These are phyloP conservation scores for Denticeps clupeoides DNA, from an alignment of 2,797 vertebrate genomes.

Conservation along the genomic window DNA sequence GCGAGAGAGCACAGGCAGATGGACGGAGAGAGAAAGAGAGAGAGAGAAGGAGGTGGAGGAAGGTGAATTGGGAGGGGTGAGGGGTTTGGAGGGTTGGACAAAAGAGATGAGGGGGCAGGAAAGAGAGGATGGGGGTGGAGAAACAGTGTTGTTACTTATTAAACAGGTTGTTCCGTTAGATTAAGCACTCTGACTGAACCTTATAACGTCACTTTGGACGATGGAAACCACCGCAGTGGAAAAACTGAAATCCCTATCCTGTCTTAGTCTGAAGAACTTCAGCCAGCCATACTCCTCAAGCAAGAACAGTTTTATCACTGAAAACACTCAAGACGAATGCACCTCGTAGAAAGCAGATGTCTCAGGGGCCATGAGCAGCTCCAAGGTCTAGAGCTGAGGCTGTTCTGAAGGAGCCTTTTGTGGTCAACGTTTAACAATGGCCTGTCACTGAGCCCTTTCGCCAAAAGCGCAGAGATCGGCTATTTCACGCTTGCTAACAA, in stretches of 20 bases:
- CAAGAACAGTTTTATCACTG: neutral
- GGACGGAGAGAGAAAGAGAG: neutral
- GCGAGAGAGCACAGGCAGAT: neutral
- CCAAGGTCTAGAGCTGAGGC: conserved; percentile 58
- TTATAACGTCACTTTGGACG: neutral
- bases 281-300: no score
- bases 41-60: neutral
- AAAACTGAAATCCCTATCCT: no score
- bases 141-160: conserved; percentile 8
- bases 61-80: conserved; percentile 23
- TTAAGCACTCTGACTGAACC: neutral
- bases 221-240: conserved; percentile 32
- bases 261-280: no score
- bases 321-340: conserved; percentile 20
- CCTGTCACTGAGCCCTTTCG: conserved; percentile 46
- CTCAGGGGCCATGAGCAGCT: conserved; percentile 47
- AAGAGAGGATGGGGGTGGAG: conserved; percentile 6
- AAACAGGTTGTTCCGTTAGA: neutral
- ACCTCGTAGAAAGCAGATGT: conserved; percentile 61
- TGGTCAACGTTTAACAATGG: conserved; percentile 59
- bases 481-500: conserved; percentile 73
- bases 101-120: neutral
- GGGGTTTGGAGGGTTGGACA: conserved; percentile 13
- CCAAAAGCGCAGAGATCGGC: conserved; percentile 41
- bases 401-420: conserved; percentile 64